A percentile compares a stretch with the other conserved stretches of the same genome.
phyloP scores from a whole-genome alignment of 1,140 invertebrate species.

The Eufriesea mexicana region DNA sequence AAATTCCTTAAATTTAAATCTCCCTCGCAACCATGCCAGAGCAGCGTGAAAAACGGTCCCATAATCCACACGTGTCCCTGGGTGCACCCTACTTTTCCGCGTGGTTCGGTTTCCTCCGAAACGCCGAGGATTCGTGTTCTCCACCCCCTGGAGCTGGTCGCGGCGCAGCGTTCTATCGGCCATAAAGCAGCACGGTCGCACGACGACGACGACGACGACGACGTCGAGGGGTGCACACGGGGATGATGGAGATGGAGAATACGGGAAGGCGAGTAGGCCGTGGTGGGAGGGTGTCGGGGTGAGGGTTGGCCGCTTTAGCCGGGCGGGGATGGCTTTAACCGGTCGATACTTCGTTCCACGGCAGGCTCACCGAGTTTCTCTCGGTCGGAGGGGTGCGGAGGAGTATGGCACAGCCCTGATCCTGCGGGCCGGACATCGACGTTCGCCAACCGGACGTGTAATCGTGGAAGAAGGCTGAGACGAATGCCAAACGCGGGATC shows the following conservation, averaged over 20 bases:
- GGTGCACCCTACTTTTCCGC: not conserved
- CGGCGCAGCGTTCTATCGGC: not conserved
- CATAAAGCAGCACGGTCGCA: not conserved
- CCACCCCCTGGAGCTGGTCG: not conserved
- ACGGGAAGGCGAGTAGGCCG: conserved; percentile 50
- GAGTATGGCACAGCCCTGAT: conserved; percentile 51
- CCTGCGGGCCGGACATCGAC: conserved; percentile 22
- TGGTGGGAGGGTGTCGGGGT: conserved; percentile 32
- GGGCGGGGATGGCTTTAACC: conserved; percentile 64
- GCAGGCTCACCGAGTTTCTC: conserved; percentile 18
- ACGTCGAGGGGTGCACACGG: not conserved
- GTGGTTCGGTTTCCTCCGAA: not conserved
- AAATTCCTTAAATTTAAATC: not conserved
- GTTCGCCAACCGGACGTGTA: not conserved
- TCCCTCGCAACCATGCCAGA: not conserved
- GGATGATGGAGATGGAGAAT: conserved; percentile 40
- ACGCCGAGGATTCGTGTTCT: not conserved
- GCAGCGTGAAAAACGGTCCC: not conserved
- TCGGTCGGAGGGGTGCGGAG: conserved; percentile 17
- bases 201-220: not conserved
- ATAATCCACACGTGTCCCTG: conserved; percentile 3
- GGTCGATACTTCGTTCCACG: conserved; percentile 67
- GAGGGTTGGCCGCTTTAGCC: conserved; percentile 60
- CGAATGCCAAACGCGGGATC: not conserved
- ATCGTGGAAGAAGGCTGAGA: conserved; percentile 18